A percentile compares a stretch with the other conserved stretches of the same genome.
phyloP scores from a whole-genome alignment of 1,140 invertebrate species.

The Aphis craccivora region DNA sequence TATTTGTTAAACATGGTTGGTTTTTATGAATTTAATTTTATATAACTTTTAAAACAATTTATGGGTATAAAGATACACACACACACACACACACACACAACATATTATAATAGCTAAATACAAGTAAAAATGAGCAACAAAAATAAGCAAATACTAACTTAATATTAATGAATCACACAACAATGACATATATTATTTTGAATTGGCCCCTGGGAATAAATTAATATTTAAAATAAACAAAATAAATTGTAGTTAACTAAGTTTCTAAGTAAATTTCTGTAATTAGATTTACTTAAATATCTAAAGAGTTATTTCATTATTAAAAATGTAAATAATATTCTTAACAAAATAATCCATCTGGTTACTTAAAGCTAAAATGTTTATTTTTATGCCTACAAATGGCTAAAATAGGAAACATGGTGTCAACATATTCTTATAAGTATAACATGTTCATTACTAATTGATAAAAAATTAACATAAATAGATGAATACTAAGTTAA shows the following conservation, averaged over 20 bases:
- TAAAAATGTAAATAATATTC: not conserved
- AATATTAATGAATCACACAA: not conserved
- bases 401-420: conserved; percentile 33
- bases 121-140: conserved; percentile 11
- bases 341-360: not conserved
- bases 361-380: not conserved
- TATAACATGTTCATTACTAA: not conserved
- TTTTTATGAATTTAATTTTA: conserved; percentile 4
- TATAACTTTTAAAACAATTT: conserved; percentile 1
- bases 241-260: conserved; percentile 6
- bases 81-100: not conserved
- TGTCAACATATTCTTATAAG: not conserved
- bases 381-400: conserved; percentile 7
- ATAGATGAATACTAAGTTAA: conserved; percentile 10
- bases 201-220: conserved; percentile 25
- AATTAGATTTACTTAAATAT: conserved; percentile 3
- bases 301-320: not conserved
- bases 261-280: not conserved
- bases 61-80: not conserved
- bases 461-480: not conserved
- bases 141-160: conserved; percentile 13
- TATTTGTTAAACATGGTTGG: not conserved
- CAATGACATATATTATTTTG: not conserved
- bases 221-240: not conserved
- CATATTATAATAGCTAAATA: not conserved